phyloP scores from a whole-genome alignment of 2,888 invertebrate species.

The Ormyrus labotus region DNA sequence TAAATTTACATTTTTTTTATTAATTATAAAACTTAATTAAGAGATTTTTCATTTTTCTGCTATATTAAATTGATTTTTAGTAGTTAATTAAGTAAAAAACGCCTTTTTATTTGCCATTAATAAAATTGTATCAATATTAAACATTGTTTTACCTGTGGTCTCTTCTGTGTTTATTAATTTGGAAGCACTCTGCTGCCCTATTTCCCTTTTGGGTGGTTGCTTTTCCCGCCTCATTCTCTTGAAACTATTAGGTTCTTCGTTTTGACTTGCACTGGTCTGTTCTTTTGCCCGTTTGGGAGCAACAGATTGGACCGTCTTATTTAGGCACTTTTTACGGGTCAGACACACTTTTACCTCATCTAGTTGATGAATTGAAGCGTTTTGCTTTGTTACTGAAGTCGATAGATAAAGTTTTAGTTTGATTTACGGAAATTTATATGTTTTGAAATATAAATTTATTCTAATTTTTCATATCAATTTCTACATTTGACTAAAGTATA shows the following conservation, averaged over 20 bases:
- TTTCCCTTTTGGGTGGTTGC: conserved; percentile 47
- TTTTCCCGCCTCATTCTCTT: conserved; percentile 56
- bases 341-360: conserved; percentile 51
- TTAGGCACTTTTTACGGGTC: conserved; percentile 69
- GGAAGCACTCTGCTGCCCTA: background rate
- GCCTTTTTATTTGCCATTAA: too few relatives aligned
- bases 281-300: conserved; percentile 79
- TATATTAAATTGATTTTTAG: too few relatives aligned
- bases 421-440: too few relatives aligned
- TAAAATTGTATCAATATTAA: too few relatives aligned
- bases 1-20: background rate
- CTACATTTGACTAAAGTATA: too few relatives aligned
- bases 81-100: background rate
- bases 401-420: too few relatives aligned
- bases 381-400: conserved; percentile 38
- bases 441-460: too few relatives aligned
- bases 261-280: conserved; percentile 55
- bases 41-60: too few relatives aligned
- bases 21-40: background rate
- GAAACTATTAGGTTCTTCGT: conserved; percentile 52
- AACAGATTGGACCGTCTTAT: conserved; percentile 69
- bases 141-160: conserved; percentile 27
- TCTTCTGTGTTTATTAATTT: conserved; percentile 51
- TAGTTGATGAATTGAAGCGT: conserved; percentile 13
- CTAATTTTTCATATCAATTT: too few relatives aligned